Evolutionary conservation across 2,797 vertebrate genomes (phyloP).

Genomic region (Gadopsis bispinosus): DNA sequence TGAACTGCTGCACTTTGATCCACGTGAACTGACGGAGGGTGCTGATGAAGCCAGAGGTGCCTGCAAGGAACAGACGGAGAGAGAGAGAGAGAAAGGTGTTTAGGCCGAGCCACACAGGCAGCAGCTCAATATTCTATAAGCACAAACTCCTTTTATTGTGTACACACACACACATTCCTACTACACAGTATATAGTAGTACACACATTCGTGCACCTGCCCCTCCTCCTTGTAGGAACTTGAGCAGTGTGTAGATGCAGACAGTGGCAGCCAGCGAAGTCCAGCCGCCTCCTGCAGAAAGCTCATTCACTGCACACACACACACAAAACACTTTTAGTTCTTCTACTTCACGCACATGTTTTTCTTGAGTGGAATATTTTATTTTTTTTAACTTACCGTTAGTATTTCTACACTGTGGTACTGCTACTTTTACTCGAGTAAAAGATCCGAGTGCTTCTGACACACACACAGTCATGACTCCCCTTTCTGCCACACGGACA

Average conservation of each 20-base stretch:
- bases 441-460: background rate
- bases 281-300: constrained; percentile 85
- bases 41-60: constrained; percentile 90
- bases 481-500: constrained; percentile 24
- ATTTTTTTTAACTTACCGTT: no score
- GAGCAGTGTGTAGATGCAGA: constrained; percentile 87
- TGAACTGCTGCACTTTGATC: constrained; percentile 93
- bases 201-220: constrained; percentile 81
- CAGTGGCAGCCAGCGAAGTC: constrained; percentile 84
- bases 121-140: background rate
- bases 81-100: no score
- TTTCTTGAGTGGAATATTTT: background rate
- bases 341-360: background rate
- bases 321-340: background rate
- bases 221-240: constrained; percentile 94
- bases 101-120: background rate
- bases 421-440: background rate
- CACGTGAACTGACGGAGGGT: constrained; percentile 92
- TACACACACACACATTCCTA: constrained; percentile 72
- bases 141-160: constrained; percentile 13
- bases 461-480: constrained; percentile 15
- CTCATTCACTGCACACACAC: constrained; percentile 84
- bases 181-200: constrained; percentile 24
- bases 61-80: constrained; percentile 61
- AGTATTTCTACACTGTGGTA: background rate